Evolutionary conservation across 2,888 invertebrate species (phyloP), one percentile per base, ranked within the genome.

Genomic region (Zygogramma bicolorata): DNA sequence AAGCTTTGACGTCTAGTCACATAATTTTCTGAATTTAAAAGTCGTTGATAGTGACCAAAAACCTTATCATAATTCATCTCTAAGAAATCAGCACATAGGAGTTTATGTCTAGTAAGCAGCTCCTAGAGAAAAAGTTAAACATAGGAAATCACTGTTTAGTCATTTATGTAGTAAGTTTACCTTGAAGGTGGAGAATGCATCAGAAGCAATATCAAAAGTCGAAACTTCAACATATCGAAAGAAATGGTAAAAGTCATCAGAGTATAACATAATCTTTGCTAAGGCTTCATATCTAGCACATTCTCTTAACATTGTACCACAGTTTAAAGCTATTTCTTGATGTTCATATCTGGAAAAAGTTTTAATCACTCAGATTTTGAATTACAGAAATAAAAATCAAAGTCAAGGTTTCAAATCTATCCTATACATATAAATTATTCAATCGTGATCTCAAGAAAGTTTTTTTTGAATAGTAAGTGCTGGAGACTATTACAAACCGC

Each of bases 161-260:
- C 22, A 38, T 53, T 3, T 2, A n/a, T 27, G 8, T 70, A 42
- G 20, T 7, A 8, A 20, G 22, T 20, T 29, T 87, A 97, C 98
- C 94, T 99, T 99, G 91, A 99, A 99, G 81, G 99, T 99, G 87
- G 99, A 97, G 91, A 99, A 99, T 89, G 99, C 99, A 93, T 99
- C 99, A 81, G 99, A 99, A 87, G 99, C 99, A 87, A 99, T 99
- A 92, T 99, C 99, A 91, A 99, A 99, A 80, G 99, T 99, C 81
- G 99, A 98, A 81, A 99, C 97, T 91, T 99, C 99, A 84, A 99
- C 99, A 88, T 99, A 99, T 88, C 95, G 94, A 90, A 99, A 99
- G 92, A 99, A 99, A 90, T 98, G 97, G 89, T 98, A 99, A 91
- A 99, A 99, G 88, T 98, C 97, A 81, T 97, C 97, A 75, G 97